Conservation (phyloP, 23 tunicate species). For the Aplidium turbinatum region DNA sequence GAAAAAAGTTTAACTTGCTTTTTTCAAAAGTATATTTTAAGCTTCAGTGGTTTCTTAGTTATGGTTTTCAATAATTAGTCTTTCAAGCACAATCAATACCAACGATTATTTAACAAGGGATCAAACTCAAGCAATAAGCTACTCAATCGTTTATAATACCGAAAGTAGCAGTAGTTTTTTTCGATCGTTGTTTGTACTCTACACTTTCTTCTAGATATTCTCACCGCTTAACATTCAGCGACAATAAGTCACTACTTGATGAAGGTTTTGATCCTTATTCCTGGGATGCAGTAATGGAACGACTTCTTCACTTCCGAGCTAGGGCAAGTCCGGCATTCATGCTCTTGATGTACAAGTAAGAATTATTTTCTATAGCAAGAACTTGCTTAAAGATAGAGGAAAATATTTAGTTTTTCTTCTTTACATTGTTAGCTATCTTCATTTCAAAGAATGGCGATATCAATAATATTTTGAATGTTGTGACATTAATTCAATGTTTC, state of each 20-base stretch:
- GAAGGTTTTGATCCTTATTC: slow-evolving; percentile 84
- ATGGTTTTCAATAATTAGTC: too few species aligned
- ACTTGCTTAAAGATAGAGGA: too few species aligned
- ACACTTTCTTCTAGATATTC: slow-evolving; percentile 81
- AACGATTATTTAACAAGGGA: not conserved
- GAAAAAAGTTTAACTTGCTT: too few species aligned
- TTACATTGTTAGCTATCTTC: not conserved
- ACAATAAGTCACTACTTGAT: slow-evolving; percentile 64
- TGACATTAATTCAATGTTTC: too few species aligned
- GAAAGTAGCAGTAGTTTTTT: too few species aligned
- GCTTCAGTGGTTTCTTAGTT: too few species aligned
- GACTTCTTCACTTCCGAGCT: slow-evolving; percentile 89
- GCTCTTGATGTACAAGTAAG: slow-evolving; percentile 95
- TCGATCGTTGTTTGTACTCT: not conserved
- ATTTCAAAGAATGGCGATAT: not conserved
- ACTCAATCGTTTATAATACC: not conserved
- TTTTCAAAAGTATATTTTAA: too few species aligned
- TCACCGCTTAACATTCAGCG: slow-evolving; percentile 82
- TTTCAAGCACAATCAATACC: too few species aligned
- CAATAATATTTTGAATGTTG: not conserved
- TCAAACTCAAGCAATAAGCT: not conserved
- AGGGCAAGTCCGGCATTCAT: slow-evolving; percentile 91
- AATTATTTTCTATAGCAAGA: too few species aligned
- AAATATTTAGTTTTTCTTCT: too few species aligned
- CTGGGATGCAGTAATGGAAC: slow-evolving; percentile 95